A percentile compares a stretch with the other conserved stretches of the same genome.
These are phyloP conservation scores for Drosophila arawakana DNA, from an alignment of 1,140 invertebrate species.

Conservation along the genomic window DNA sequence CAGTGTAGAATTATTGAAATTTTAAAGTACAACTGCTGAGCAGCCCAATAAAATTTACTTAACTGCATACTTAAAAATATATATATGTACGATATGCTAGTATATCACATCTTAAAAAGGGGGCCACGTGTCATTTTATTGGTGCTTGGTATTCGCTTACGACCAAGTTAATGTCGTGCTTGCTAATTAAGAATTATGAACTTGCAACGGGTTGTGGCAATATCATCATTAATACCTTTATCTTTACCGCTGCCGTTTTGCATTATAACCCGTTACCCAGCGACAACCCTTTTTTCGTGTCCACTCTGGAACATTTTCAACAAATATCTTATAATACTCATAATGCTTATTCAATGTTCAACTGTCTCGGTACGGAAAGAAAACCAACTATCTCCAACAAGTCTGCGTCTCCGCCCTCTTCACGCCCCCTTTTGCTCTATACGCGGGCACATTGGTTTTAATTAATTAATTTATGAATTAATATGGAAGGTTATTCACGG, in stretches of 20 bases:
- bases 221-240: conserved; percentile 36
- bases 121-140: conserved; percentile 17
- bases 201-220: conserved; percentile 7
- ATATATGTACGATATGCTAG: not conserved
- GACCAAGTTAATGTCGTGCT: not conserved
- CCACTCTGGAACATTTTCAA: conserved; percentile 20
- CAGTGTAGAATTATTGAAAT: not conserved
- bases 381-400: not conserved
- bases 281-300: conserved; percentile 21
- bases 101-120: conserved; percentile 11
- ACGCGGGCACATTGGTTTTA: conserved; percentile 43
- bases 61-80: conserved; percentile 5
- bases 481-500: conserved; percentile 30
- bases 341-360: conserved; percentile 67
- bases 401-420: not conserved
- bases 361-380: conserved; percentile 28
- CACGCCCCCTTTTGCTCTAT: conserved; percentile 3
- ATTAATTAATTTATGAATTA: conserved; percentile 71
- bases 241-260: not conserved
- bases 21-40: too few species aligned
- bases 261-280: not conserved
- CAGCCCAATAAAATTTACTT: not conserved
- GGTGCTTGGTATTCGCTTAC: not conserved
- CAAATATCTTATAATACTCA: conserved; percentile 51
- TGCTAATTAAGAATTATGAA: conserved; percentile 58